A percentile compares a stretch with the other conserved stretches of the same genome.
Evolutionary conservation across 1,140 invertebrate genomes (phyloP).

Genomic region (Rhynchophorus ferrugineus): DNA sequence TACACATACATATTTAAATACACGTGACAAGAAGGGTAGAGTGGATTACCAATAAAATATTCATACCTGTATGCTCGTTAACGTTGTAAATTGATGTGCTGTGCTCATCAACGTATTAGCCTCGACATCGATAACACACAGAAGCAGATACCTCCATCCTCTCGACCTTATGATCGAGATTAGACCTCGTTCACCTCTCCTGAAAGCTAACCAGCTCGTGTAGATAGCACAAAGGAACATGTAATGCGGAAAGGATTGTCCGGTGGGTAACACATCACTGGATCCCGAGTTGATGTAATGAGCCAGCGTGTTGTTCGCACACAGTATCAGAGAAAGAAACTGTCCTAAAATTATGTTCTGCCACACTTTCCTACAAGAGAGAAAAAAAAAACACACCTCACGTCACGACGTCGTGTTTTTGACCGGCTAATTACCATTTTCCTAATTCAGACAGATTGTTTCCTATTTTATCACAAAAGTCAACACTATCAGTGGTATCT

Average conservation of each 20-base stretch:
- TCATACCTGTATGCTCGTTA: conserved; percentile 56
- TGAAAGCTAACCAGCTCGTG: conserved; percentile 65
- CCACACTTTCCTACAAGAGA: conserved; percentile 59
- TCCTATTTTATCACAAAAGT: conserved; percentile 57
- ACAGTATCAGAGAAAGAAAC: conserved; percentile 64
- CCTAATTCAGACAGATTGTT: conserved; percentile 57
- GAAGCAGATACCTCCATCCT: conserved; percentile 65
- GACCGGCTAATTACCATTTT: conserved; percentile 58
- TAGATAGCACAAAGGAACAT: conserved; percentile 67
- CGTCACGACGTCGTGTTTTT: no score
- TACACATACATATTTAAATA: no score
- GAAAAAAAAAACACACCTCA: conserved; percentile 7
- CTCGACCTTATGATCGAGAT: conserved; percentile 58
- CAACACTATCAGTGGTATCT: conserved; percentile 31
- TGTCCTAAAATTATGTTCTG: conserved; percentile 69
- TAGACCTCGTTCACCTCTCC: conserved; percentile 53
- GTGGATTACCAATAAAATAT: no score
- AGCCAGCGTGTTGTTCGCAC: conserved; percentile 66
- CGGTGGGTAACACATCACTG: conserved; percentile 64
- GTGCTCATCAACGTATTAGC: conserved; percentile 68
- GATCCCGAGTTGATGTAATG: conserved; percentile 63
- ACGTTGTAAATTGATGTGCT: conserved; percentile 61
- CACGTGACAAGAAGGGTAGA: no score
- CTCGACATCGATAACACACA: conserved; percentile 74
- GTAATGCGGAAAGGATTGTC: conserved; percentile 76